A percentile compares a stretch with the other conserved stretches of the same genome.
Evolutionary conservation across 2,113 vertebrate species (phyloP).

Genomic region (Pteruthius melanotis): DNA sequence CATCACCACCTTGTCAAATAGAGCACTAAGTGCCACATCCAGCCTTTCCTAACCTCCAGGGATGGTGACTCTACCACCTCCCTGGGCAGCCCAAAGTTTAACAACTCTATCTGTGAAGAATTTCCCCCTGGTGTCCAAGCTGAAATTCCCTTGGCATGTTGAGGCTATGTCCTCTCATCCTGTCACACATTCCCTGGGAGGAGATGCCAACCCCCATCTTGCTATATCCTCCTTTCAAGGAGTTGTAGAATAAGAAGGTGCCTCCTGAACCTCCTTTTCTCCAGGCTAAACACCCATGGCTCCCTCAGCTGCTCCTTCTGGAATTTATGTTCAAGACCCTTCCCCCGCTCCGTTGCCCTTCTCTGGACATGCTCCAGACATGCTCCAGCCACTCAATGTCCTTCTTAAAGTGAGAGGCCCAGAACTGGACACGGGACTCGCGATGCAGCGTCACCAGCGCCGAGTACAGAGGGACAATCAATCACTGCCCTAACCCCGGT

Average conservation of each 20-base stretch:
- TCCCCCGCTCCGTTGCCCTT: not conserved
- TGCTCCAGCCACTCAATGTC: not conserved
- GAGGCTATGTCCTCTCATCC: not conserved
- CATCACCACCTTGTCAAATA: not conserved
- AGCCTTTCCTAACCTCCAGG: not conserved
- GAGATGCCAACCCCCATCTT: fast-evolving
- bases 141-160: not conserved
- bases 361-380: not conserved
- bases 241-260: not conserved
- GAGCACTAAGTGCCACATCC: not conserved
- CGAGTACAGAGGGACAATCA: fast-evolving
- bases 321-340: not conserved
- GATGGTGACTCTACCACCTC: not conserved
- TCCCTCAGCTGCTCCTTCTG: not conserved
- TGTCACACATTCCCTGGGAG: not conserved
- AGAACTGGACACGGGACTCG: fast-evolving
- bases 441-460: not conserved
- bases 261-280: not conserved
- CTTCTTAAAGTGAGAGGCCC: not conserved
- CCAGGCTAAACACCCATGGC: not conserved
- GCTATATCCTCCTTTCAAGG: not conserved
- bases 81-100: not conserved
- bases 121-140: not conserved
- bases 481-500: not conserved
- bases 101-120: not conserved